Evolutionary conservation across 2,797 vertebrate species (phyloP), one percentile per base, ranked within the genome.

Genomic region (Paedocypris micromegethes): DNA sequence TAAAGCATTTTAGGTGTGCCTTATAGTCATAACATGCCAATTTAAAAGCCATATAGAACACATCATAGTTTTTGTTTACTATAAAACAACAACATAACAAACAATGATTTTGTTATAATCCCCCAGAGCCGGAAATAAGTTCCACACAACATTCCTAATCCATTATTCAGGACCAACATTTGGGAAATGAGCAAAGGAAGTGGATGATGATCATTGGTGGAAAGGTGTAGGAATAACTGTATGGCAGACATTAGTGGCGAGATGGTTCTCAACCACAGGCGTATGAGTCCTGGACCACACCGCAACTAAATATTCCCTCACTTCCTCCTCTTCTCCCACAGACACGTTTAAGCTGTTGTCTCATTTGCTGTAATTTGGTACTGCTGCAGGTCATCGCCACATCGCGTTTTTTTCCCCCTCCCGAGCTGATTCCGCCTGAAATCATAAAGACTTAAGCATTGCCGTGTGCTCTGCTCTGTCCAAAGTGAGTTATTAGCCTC

Each of bases 401-500:
- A 76, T 68, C 81, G 78, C 67, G 81, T 78, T 79, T 79, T 66
- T 71, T 78, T 23, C 23, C 23, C 23, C 23, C 1, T 23, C 23
- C 78, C 67, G 77, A 77, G 78, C 68, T 79, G 73, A 76, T 75
- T 78, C 50, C 48, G 70, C 74, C 54, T 8, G 70, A 80, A 79
- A 85, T 79, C 64, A 59, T 73, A 77, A 83, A 86, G 80, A 82
- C 75, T 77, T 83, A 83, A 85, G 64, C 80, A 74, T 73, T 78
- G 74, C 80, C 78, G 83, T 77, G 83, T 84, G 81, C 78, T 49
- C 50, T 40, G 69, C 65, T 64, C 77, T 84, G 83, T 84, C 72
- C n/a, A 82, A 79, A 79, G 80, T 85, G 83, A 86, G 79, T 81
- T 85, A 85, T 85, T 85, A 82, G 78, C 72, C 79, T 81, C 68